Conservation (phyloP, 2,113 vertebrate species). For the Ceuthmochares aereus region DNA sequence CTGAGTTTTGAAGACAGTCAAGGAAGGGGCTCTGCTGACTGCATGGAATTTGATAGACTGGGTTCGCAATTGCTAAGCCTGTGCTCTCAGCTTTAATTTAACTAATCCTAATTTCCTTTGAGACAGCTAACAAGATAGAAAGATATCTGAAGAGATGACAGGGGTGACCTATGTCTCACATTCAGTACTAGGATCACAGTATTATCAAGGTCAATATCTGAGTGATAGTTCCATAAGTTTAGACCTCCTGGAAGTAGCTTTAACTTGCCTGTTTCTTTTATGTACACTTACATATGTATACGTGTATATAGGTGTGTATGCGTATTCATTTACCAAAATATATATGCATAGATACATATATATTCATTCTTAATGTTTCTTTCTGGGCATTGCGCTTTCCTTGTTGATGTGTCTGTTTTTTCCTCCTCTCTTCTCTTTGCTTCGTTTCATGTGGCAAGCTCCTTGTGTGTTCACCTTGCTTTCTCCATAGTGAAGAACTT, state of each 20-base stretch:
- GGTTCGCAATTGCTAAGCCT: background rate
- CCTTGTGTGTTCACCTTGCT: background rate
- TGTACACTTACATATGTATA: accelerated
- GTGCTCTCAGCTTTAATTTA: background rate
- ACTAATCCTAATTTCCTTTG: background rate
- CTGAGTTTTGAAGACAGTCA: background rate
- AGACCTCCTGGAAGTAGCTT: background rate
- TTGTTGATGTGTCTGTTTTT: background rate
- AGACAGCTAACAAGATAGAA: background rate
- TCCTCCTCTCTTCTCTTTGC: too few relatives aligned
- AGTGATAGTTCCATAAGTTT: background rate
- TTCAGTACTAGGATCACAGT: background rate
- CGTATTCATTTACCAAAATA: background rate
- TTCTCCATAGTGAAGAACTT: background rate
- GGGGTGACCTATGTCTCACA: background rate
- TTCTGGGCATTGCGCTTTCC: background rate
- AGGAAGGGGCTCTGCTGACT: background rate
- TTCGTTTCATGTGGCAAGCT: background rate
- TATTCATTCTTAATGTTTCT: background rate
- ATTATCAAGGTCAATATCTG: background rate
- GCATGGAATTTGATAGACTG: background rate
- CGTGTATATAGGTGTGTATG: accelerated
- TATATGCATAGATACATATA: too few relatives aligned
- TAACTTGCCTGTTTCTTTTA: background rate
- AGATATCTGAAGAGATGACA: background rate